These are phyloP conservation scores for Acanthiza pusilla DNA, from an alignment of 2,797 vertebrate genomes.

Conservation along the genomic window DNA sequence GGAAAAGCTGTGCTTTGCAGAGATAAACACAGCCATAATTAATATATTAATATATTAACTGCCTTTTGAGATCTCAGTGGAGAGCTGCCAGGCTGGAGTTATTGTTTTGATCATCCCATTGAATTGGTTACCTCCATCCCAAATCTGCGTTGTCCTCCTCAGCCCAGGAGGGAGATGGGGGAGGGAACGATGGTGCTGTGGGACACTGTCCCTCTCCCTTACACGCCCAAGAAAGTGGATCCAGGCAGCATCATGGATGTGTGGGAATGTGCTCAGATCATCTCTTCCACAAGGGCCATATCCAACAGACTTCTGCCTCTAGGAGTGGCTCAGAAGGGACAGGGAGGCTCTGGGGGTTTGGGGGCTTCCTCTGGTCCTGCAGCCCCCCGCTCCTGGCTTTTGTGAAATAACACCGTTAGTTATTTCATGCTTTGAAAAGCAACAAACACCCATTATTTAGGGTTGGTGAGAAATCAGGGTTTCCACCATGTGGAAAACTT, in stretches of 20 bases:
- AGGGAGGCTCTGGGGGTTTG: not conserved
- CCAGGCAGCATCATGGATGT: accelerated
- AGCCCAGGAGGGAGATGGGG: accelerated
- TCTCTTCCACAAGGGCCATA: accelerated
- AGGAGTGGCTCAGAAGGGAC: not conserved
- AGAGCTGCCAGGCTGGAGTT: not conserved
- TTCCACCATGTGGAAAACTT: conserved; percentile 18
- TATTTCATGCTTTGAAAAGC: conserved; percentile 53
- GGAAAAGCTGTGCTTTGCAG: not conserved
- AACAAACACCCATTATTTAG: conserved; percentile 56
- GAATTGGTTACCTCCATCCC: not conserved
- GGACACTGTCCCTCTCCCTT: accelerated
- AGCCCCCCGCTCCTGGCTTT: too few species aligned
- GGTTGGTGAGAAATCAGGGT: not conserved
- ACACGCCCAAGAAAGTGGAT: not conserved
- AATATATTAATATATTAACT: conserved; percentile 27
- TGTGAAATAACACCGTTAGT: not conserved
- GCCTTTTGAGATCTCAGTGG: not conserved
- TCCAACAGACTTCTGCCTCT: accelerated
- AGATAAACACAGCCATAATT: conserved; percentile 8
- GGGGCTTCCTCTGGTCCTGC: not conserved
- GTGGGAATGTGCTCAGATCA: not conserved
- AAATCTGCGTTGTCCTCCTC: not conserved
- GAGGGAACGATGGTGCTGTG: not conserved
- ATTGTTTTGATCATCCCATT: not conserved